Conservation (phyloP, 2,797 vertebrate genomes). For the Balearica regulorum region DNA sequence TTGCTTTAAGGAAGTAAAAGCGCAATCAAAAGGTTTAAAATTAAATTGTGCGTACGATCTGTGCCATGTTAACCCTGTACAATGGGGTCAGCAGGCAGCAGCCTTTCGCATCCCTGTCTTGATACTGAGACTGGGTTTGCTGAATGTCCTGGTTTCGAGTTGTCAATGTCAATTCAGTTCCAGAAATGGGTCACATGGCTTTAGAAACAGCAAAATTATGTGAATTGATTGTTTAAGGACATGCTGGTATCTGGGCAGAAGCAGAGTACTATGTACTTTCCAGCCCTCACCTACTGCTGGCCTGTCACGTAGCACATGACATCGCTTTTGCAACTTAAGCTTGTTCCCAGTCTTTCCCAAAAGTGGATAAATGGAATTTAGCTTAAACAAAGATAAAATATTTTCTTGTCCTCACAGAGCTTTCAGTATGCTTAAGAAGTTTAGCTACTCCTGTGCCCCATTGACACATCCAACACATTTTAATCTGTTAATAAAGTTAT, state of each 20-base stretch:
- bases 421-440: background rate
- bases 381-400: background rate
- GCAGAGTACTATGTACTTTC: background rate
- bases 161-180: accelerated
- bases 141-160: background rate
- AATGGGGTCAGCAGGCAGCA: background rate
- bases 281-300: background rate
- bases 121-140: background rate
- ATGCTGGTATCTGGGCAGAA: background rate
- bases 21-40: background rate
- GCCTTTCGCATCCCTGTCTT: background rate
- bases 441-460: background rate
- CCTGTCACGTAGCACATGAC: background rate
- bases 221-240: background rate
- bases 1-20: background rate
- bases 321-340: background rate
- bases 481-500: background rate
- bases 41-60: background rate
- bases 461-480: background rate
- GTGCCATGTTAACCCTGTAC: background rate
- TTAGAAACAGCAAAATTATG: background rate
- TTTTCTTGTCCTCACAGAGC: background rate
- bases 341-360: background rate
- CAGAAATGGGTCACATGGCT: background rate
- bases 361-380: background rate